Base-by-base conservation (phyloP, 2,797 vertebrate genomes). In the Denticeps clupeoides region DNA sequence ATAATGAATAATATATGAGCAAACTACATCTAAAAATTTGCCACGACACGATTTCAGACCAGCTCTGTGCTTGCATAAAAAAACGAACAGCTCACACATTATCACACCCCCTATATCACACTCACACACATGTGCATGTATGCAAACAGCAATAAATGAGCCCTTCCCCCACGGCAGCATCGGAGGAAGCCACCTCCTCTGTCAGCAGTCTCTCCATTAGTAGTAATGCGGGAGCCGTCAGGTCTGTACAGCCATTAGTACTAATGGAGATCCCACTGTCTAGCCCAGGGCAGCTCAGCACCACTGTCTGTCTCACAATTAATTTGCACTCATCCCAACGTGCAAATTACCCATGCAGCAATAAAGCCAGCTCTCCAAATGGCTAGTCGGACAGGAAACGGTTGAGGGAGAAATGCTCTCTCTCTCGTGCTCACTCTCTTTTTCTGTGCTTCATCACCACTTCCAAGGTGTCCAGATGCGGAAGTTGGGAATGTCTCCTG, bases 191-290 rank as follows among this genome's bases (percentile, higher is more conserved):
- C 66, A 71, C 64, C 64, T 64, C 60, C 70, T 60, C 59, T 70
- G 67, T 68, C 63, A 65, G 67, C 65, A 55, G 45, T 48, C 52
- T 54, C 57, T 70, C 70, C 70, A 72, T 72, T 72, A 72, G 63
- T 60, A 57, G 40, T 66, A 63, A 63, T 58, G 63, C 54, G 55
- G 57, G 65, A 68, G 67, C 68, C 65, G 60, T 66, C 65, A 68
- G 65, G 58, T 63, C 67, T 63, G 56, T 54, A 54, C 57, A 42
- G 60, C 58, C 65, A 70, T 65, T 65, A 65, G 55, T 49, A 29
- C 65, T 70, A 70, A 72, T 70, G 64, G 65, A 71, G 65, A 53
- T 47, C 61, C 53, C 49, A 51, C 55, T 42, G 49, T 35, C 15
- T 35, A 33, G 33, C 33, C 18, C 33, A 9, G 15, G 31, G 33